Conservation (phyloP, 1,140 invertebrate genomes). For the Ceratosolen fusciceps region DNA sequence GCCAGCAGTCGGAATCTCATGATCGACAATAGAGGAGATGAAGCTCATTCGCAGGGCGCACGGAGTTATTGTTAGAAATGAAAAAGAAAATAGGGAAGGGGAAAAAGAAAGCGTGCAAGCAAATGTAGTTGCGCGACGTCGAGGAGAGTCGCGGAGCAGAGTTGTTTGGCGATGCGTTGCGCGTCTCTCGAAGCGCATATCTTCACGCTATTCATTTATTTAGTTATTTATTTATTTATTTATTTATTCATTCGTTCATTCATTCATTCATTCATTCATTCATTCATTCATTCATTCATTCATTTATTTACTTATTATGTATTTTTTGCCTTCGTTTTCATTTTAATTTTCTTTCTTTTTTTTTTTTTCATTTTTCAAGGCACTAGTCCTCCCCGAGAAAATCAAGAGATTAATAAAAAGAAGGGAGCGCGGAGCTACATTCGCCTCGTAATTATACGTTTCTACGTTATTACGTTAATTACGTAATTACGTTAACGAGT, state of each 20-base stretch:
- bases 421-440: neutral
- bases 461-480: no score
- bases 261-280: no score
- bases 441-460: neutral
- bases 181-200: slow-evolving; percentile 7
- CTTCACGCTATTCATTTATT: no score
- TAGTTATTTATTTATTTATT: no score
- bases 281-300: no score
- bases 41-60: slow-evolving; percentile 23
- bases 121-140: neutral
- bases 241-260: no score
- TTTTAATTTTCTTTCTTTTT: neutral
- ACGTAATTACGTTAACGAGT: no score
- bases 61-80: neutral
- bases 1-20: slow-evolving; percentile 47
- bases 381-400: slow-evolving; percentile 37
- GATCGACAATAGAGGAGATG: neutral
- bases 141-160: slow-evolving; percentile 10
- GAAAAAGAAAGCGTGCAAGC: slow-evolving; percentile 10
- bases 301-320: no score
- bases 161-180: slow-evolving; percentile 2
- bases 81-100: slow-evolving; percentile 7
- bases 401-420: slow-evolving; percentile 39
- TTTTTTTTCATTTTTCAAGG: slow-evolving; percentile 32
- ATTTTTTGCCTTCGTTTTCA: no score